phyloP scores from a whole-genome alignment of 37 sponge, comb jelly and placozoan genomes.

The Dysidea cf. avara region DNA sequence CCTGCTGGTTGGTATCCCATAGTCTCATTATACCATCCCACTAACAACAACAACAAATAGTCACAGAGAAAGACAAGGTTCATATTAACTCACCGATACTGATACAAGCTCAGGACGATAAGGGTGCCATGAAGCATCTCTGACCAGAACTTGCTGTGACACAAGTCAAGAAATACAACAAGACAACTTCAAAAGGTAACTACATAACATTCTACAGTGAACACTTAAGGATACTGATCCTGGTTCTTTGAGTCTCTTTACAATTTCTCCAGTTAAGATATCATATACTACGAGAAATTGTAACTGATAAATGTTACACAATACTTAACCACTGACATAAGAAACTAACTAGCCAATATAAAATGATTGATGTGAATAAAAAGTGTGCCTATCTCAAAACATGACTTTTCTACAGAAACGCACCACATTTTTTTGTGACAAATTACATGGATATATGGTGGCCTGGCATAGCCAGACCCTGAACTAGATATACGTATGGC shows the following conservation, averaged over 20 bases:
- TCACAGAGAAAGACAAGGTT: too few species aligned
- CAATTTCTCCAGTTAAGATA: slow-evolving; percentile 70
- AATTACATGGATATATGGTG: too few species aligned
- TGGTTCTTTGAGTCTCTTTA: slow-evolving; percentile 24
- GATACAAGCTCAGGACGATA: slow-evolving; percentile 48
- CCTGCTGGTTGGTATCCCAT: too few species aligned
- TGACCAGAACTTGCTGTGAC: slow-evolving; percentile 20
- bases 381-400: not conserved
- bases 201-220: not conserved
- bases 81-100: slow-evolving; percentile 34
- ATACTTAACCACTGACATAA: too few species aligned
- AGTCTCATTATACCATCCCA: too few species aligned
- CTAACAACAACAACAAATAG: too few species aligned
- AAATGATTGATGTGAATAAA: not conserved
- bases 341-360: too few species aligned
- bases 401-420: not conserved
- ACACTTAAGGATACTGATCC: slow-evolving; percentile 13
- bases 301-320: too few species aligned
- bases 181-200: not conserved
- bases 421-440: not conserved
- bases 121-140: slow-evolving; percentile 93
- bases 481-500: too few species aligned
- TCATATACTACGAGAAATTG: slow-evolving; percentile 80
- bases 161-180: slow-evolving; percentile 27
- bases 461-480: too few species aligned